Evolutionary conservation across 2,113 vertebrate genomes (phyloP).

Genomic region (Sebastes fasciatus): DNA sequence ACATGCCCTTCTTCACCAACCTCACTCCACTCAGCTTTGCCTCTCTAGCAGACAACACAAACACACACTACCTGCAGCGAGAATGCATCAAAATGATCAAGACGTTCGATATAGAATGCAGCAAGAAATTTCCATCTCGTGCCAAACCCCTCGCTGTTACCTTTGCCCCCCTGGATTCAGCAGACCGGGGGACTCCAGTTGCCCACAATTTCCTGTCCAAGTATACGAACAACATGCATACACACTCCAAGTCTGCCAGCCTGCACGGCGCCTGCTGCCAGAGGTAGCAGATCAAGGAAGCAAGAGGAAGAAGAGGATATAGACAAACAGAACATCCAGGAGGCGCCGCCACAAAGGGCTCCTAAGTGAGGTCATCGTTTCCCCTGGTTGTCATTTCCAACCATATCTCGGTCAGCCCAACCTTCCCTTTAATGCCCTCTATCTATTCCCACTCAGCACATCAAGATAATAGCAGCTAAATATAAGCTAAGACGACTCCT

Average conservation of each 20-base stretch:
- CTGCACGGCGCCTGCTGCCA: slow-evolving; percentile 50
- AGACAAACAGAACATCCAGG: slow-evolving; percentile 31
- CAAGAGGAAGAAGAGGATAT: slow-evolving; percentile 22
- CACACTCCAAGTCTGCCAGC: slow-evolving; percentile 30
- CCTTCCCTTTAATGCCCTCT: slow-evolving; percentile 38
- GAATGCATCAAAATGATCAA: not conserved
- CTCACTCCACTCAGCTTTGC: slow-evolving; percentile 10
- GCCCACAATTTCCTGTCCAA: slow-evolving; percentile 58
- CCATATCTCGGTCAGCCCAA: slow-evolving; percentile 42
- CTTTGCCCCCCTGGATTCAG: slow-evolving; percentile 9
- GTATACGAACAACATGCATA: not conserved
- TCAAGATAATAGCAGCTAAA: slow-evolving; percentile 61
- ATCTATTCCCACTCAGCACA: slow-evolving; percentile 48
- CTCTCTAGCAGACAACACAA: slow-evolving; percentile 17
- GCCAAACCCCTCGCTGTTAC: not conserved
- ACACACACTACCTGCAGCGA: not conserved
- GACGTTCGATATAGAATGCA: not conserved
- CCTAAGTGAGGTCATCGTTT: slow-evolving; percentile 58
- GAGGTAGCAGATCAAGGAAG: slow-evolving; percentile 22
- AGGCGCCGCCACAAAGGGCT: slow-evolving; percentile 40
- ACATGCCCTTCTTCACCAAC: slow-evolving; percentile 10
- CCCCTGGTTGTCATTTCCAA: slow-evolving; percentile 56
- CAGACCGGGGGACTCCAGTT: slow-evolving; percentile 33
- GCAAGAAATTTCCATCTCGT: not conserved
- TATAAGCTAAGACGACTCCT: slow-evolving; percentile 18